Base-by-base conservation (phyloP, 2,113 vertebrate genomes). In the Petrocephalus microphthalmus region DNA sequence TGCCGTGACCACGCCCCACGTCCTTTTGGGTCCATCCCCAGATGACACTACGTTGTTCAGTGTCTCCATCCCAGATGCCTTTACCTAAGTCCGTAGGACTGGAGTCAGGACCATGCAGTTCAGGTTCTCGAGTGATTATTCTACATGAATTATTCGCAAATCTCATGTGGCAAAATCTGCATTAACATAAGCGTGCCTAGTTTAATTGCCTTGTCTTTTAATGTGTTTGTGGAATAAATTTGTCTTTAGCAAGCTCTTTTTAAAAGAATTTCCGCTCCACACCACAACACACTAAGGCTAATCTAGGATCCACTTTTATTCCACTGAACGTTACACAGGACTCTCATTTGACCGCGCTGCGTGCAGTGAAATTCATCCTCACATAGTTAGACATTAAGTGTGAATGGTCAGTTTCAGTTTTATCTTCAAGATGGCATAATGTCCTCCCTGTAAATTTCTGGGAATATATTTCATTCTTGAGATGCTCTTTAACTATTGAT, bases 311-410 rank as follows among this genome's bases (percentile, higher is more conserved):
- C 57, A 88, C 89, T 88, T 91, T 91, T 88, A 91, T 49, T 52
- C 82, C 53, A 92, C 94, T 94, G 94, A 95, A 95, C 94, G 93
- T 91, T 19, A 64, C 64, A 87, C 22, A 86, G 74, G 91, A 91
- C 90, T 52, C 13, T 88, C 37, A 81, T 60, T 25, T 84, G 42
- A 22, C 20, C 51, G 87, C 10, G 4, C 20, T 10, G 25, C 20
- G 22, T 71, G 7, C n/a, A n/a, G n/a, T n/a, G n/a, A n/a, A n/a
- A n/a, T 71, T 71, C 3, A 29, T 22, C 64, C 25, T 71, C 64
- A 71, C 42, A 13, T 7, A 20, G 7, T 7, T 7, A n/a, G 22
- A 71, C 22, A 3, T 71, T 5, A 71, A 71, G 64, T 22, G 25
- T 71, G 64, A 71, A 1, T 67, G 19, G 5, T 71, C 22, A 25